Base-by-base conservation (phyloP, 2,797 vertebrate species). In the Hapalemur alaotrensis region DNA sequence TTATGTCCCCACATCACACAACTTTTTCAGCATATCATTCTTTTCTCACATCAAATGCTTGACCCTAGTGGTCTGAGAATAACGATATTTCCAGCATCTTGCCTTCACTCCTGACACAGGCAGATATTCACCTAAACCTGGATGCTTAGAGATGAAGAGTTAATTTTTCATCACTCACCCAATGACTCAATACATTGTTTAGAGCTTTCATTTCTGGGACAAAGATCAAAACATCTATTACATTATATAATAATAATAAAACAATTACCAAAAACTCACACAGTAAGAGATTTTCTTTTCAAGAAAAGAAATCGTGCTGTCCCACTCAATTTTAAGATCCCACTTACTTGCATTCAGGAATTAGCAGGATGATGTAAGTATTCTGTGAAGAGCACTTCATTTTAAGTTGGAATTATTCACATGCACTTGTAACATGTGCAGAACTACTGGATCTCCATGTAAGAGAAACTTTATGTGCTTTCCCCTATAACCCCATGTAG, bases 311-410 rank as follows among this genome's bases (percentile, higher is more conserved):
- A 57, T 0, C 9, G 30, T 79, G 30, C 13, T 52, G 11, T 75
- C 30, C 6, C 6, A 25, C 54, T 69, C 35, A 72, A 59, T 13
- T 57, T 79, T 80, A 90, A 90, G 96, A 96, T 48, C 90, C 85
- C 35, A 88, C 20, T 94, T 90, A 93, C 41, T 93, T 92, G 50
- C 84, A 93, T 86, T 82, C 43, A 3, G 95, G 85, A 95, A 92
- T 96, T 95, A 61, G 92, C 50, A 94, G 54, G 46, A n/a, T 0
- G 91, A 80, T 5, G 54, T 3, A 75, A 80, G 87, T n/a, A 9
- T 43, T 70, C 69, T 63, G 67, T 61, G 23, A 76, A n/a, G 59
- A 38, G n/a, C 23, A 96, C 23, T 57, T 93, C 20, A 57, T 15
- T 57, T 96, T 67, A 38, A 82, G 70, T 18, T 43, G 52, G 14